Evolutionary conservation across 92 coral and sea anemone species (phyloP), one percentile per base, ranked within the genome.

Genomic region (Montipora capitata): DNA sequence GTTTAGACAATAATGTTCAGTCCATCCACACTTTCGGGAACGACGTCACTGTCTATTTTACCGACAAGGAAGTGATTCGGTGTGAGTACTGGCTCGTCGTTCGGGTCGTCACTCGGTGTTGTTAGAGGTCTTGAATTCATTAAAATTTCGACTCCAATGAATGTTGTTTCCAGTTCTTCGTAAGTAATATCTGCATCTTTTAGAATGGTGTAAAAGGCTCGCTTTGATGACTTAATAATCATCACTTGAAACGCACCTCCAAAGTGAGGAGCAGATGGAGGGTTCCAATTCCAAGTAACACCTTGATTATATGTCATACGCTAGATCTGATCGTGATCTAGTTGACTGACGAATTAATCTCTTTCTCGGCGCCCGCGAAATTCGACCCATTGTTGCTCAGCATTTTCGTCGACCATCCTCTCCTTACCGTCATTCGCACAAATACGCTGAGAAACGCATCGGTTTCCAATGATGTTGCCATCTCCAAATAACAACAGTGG

Each of bases 341-440:
- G 75, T 69, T 82, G 88, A 41, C 86, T 63, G 48, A 93, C 80
- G 38, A 94, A 72, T 52, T 90, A 3, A 88, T 78, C 58, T 94
- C 89, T 48, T 84, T 74, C 4, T 90, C 92, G 2, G 94, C 96
- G 10, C 94, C 90, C 20, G 82, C 88, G 59, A 91, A 92, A 57
- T 90, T 95, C 12, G 67, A 82, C 17, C 94, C 98, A 65, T 91
- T 94, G 78, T 94, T 93, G 20, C 91, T 83, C 2, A 91, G 48
- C 74, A 90, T 76, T 44, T 59, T 69, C 58, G 56, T 10, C 9
- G 96, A 94, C 39, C 84, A 85, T 51, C 90, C 90, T 83, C 92
- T 43, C 44, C 90, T 85, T 66, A 72, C 85, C 18, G 80, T 86
- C 93, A 88, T 88, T 10, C 92, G 94, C 52, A 68, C 80, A 56